These are phyloP conservation scores for Raja brachyura DNA, from an alignment of 2,113 vertebrate species.

Conservation along the genomic window DNA sequence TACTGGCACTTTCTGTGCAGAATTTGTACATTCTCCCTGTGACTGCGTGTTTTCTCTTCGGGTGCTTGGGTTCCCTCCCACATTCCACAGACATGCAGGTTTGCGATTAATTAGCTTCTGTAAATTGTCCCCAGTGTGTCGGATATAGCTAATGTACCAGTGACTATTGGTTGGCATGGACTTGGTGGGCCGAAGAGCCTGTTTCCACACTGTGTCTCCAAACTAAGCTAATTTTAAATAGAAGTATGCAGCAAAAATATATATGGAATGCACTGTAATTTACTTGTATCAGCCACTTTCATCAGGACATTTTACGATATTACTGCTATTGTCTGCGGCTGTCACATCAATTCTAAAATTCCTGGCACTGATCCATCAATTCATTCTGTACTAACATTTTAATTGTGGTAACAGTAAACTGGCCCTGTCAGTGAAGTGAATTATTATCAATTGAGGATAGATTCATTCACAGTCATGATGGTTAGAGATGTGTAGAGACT, in stretches of 20 bases:
- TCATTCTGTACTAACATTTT: background rate
- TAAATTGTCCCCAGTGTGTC: no score
- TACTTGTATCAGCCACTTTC: background rate
- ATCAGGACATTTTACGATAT: background rate
- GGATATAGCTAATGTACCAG: no score
- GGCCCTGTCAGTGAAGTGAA: background rate
- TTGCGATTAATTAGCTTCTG: no score
- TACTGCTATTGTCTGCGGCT: background rate
- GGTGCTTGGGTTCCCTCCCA: no score
- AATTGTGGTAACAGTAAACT: background rate
- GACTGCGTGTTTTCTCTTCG: no score
- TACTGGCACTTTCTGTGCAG: no score
- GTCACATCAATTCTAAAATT: slow-evolving; percentile 10
- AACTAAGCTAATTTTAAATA: no score
- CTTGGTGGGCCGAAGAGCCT: no score
- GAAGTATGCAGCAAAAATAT: background rate
- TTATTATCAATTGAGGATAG: background rate
- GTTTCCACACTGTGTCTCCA: no score
- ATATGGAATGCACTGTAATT: background rate
- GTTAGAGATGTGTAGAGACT: background rate
- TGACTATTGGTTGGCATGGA: no score
- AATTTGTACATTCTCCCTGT: no score
- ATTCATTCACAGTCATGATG: background rate
- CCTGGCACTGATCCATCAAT: background rate
- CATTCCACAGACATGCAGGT: no score